Percentiles rank a stretch among this genome's conserved stretches.
Evolutionary conservation across 2,888 invertebrate genomes (phyloP).

Genomic region (Chrysolina oricalcia): DNA sequence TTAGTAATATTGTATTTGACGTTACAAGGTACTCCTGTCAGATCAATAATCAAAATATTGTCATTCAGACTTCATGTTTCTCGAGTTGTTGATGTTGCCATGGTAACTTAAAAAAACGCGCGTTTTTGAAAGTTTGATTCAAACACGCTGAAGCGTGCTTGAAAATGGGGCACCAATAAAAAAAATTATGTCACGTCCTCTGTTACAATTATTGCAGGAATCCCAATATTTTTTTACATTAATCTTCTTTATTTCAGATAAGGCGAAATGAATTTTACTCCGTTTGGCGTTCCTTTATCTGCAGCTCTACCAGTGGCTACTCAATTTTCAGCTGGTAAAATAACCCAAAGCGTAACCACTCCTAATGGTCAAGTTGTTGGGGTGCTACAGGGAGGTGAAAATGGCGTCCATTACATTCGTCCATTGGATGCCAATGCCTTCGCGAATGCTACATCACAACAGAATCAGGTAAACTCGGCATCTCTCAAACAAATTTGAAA

Average conservation of each 20-base stretch:
- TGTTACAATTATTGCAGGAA: no score
- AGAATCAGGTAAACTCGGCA: slow-evolving; percentile 46
- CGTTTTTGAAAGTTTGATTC: no score
- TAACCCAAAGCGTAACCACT: slow-evolving; percentile 81
- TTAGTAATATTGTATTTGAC: no score
- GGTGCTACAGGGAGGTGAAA: slow-evolving; percentile 80
- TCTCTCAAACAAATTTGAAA: background rate
- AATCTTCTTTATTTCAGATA: slow-evolving; percentile 19
- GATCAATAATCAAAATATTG: no score
- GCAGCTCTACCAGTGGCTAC: slow-evolving; percentile 77
- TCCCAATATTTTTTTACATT: no score
- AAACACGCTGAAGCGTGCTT: no score
- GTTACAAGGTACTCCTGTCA: no score
- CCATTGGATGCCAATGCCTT: slow-evolving; percentile 75
- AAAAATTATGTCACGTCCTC: no score
- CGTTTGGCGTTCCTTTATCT: slow-evolving; percentile 78
- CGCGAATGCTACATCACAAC: slow-evolving; percentile 68
- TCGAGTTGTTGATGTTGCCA: no score
- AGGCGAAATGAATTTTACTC: slow-evolving; percentile 81
- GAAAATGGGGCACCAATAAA: no score
- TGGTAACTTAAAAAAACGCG: no score
- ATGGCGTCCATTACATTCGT: slow-evolving; percentile 84
- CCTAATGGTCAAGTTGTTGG: slow-evolving; percentile 82
- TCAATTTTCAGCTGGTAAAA: slow-evolving; percentile 78
- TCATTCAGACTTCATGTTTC: no score